These are phyloP conservation scores for Acrossocheilus fasciatus DNA, from an alignment of 2,797 vertebrate genomes.

Conservation along the genomic window DNA sequence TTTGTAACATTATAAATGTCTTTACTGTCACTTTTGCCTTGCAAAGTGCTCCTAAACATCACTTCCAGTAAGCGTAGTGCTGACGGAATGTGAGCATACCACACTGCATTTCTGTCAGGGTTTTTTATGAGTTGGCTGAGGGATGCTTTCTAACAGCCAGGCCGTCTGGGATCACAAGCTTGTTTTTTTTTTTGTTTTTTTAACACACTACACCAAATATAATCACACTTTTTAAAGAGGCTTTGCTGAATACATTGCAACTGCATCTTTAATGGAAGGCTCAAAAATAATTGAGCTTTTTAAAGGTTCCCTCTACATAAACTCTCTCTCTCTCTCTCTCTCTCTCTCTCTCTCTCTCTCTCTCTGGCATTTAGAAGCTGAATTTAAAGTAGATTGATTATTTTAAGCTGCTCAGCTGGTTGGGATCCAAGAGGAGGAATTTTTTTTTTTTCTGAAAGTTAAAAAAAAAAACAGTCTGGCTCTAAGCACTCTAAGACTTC, in stretches of 20 bases:
- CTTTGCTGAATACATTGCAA: constrained; percentile 61
- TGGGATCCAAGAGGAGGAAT: constrained; percentile 39
- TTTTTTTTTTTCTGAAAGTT: constrained; percentile 40
- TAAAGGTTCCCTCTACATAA: constrained; percentile 44
- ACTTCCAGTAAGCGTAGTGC: constrained; percentile 51
- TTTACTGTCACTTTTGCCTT: constrained; percentile 11
- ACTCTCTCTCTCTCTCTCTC: constrained; percentile 24
- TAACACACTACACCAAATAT: constrained; percentile 58
- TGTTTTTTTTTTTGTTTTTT: constrained; percentile 24
- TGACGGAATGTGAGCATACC: constrained; percentile 53
- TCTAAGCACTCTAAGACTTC: constrained; percentile 12
- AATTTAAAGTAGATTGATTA: constrained; percentile 58
- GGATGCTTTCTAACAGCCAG: constrained; percentile 60
- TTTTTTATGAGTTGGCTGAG: constrained; percentile 61
- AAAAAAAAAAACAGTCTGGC: constrained; percentile 18
- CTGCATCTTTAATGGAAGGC: constrained; percentile 50
- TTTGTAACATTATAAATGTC: constrained; percentile 10
- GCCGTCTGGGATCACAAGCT: constrained; percentile 58
- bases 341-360: constrained; percentile 21
- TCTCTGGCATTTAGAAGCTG: constrained; percentile 52
- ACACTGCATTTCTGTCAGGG: constrained; percentile 60
- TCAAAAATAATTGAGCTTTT: constrained; percentile 56
- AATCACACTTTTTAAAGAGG: constrained; percentile 59
- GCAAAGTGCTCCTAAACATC: constrained; percentile 54
- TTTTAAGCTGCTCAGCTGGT: constrained; percentile 60